These are phyloP conservation scores for Kryptolebias marmoratus DNA, from an alignment of 2,113 vertebrate genomes.

Conservation along the genomic window DNA sequence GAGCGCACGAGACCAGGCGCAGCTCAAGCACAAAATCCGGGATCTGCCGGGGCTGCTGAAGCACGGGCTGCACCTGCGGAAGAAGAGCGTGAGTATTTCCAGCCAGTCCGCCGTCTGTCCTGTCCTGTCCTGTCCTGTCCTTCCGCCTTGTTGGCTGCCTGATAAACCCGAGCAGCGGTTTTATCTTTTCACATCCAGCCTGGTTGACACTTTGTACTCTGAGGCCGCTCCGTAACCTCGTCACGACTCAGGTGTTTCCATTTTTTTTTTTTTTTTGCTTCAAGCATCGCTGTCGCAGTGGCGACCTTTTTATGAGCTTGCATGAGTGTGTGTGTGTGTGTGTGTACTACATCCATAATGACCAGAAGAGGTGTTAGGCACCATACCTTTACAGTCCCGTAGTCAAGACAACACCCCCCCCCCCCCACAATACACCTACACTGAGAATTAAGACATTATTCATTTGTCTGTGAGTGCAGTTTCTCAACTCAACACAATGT, in stretches of 20 bases:
- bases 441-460: neutral
- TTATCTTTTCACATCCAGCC: neutral
- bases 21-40: constrained; percentile 91
- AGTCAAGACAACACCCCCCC: constrained; percentile 67
- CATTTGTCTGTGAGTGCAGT: neutral
- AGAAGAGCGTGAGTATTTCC: constrained; percentile 86
- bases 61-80: constrained; percentile 93
- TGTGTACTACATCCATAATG: constrained; percentile 49
- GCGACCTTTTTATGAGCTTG: neutral
- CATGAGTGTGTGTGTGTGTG: neutral
- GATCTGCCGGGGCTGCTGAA: constrained; percentile 92
- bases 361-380: constrained; percentile 51
- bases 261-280: constrained; percentile 24
- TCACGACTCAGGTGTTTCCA: constrained; percentile 78
- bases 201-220: constrained; percentile 5
- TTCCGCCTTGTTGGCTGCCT: constrained; percentile 26
- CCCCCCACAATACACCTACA: constrained; percentile 20
- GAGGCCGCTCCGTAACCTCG: constrained; percentile 50
- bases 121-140: constrained; percentile 22
- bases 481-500: neutral
- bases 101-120: constrained; percentile 6
- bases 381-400: constrained; percentile 70
- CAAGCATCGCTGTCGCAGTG: constrained; percentile 66
- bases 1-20: constrained; percentile 85
- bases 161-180: neutral